Evolutionary conservation across 1,140 invertebrate species (phyloP).

Genomic region (Hyposmocoma kahamanoa): DNA sequence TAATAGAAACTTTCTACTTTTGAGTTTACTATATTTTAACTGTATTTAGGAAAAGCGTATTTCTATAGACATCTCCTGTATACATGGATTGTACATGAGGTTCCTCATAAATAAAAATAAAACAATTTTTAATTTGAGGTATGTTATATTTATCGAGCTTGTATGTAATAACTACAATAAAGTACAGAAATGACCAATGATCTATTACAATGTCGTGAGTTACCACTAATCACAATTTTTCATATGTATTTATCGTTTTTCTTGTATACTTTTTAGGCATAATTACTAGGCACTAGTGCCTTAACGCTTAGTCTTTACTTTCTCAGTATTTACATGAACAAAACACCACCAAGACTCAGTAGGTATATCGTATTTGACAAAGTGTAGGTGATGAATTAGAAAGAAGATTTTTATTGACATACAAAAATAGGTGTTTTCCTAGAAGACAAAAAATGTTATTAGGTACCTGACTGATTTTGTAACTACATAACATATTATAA

Average conservation of each 20-base stretch:
- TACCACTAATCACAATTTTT: slow-evolving; percentile 65
- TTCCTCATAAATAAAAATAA: slow-evolving; percentile 44
- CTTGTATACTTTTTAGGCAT: slow-evolving; percentile 68
- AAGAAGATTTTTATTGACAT: too few species aligned
- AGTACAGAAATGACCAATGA: slow-evolving; percentile 66
- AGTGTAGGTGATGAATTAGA: too few species aligned
- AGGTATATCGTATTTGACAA: too few species aligned
- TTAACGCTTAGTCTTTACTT: slow-evolving; percentile 59
- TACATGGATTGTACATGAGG: too few species aligned
- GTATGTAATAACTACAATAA: slow-evolving; percentile 72
- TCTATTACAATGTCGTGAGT: slow-evolving; percentile 60
- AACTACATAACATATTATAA: too few species aligned
- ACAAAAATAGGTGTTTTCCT: too few species aligned
- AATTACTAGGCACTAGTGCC: slow-evolving; percentile 57
- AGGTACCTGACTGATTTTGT: too few species aligned
- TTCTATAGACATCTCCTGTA: too few species aligned
- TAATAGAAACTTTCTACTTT: too few species aligned
- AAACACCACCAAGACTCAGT: slow-evolving; percentile 23
- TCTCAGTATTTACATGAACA: slow-evolving; percentile 57
- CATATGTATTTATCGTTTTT: slow-evolving; percentile 61
- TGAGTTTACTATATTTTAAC: too few species aligned
- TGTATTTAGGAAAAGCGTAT: too few species aligned
- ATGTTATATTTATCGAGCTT: slow-evolving; percentile 72
- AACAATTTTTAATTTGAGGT: slow-evolving; percentile 52
- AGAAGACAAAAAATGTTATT: too few species aligned